Percentiles rank a stretch among this genome's conserved stretches.
Conservation (phyloP, 2,888 invertebrate genomes). For the Lypha dubia region DNA sequence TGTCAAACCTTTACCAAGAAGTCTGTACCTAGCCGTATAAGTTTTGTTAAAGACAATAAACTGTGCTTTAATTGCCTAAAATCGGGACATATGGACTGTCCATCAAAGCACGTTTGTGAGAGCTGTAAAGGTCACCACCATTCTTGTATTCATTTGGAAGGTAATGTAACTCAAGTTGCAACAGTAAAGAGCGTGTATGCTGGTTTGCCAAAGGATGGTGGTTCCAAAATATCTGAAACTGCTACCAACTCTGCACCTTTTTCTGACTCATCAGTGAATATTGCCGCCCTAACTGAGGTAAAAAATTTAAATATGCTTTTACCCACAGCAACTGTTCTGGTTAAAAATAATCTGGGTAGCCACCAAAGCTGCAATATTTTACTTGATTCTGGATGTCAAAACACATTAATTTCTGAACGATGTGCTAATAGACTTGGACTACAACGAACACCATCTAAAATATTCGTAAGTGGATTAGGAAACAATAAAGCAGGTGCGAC, state of each 20-base stretch:
- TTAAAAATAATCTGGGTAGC: constrained; percentile 9
- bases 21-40: constrained; percentile 9
- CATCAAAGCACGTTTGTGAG: constrained; percentile 46
- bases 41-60: constrained; percentile 25
- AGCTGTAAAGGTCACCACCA: constrained; percentile 45
- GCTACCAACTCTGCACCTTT: neutral
- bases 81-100: constrained; percentile 36
- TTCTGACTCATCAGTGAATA: constrained; percentile 18
- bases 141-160: constrained; percentile 19
- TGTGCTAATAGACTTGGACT: constrained; percentile 33
- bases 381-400: constrained; percentile 42
- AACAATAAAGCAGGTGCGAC: constrained; percentile 42
- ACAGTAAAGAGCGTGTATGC: neutral
- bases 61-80: constrained; percentile 55
- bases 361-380: constrained; percentile 32
- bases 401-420: constrained; percentile 25
- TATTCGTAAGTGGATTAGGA: constrained; percentile 29
- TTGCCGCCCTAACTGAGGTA: neutral
- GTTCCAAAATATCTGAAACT: neutral
- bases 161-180: neutral
- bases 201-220: neutral
- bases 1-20: constrained; percentile 29
- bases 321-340: constrained; percentile 23
- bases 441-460: constrained; percentile 34
- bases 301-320: constrained; percentile 38